Base-by-base conservation (phyloP, 2,888 invertebrate species). In the Cerceris ruficornis region DNA sequence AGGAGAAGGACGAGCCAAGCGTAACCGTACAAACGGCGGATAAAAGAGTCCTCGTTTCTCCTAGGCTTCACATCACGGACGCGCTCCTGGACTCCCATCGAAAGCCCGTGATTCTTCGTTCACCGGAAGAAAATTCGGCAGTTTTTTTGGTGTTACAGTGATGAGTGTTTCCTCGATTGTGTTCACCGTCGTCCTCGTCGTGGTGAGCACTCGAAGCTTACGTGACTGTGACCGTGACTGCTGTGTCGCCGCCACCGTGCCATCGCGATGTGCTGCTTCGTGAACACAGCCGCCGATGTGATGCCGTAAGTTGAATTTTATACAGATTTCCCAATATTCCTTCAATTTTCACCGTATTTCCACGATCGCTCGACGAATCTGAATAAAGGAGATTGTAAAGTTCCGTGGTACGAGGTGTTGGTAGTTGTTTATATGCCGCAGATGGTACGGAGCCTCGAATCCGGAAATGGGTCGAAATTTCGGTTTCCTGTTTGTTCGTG, bases 201-300 rank as follows among this genome's bases (percentile, higher is more conserved):
- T 69, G 67, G 78, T 52, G 55, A 52, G 54, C 60, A 52, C 14
- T 67, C 77, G 68, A 54, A 57, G 80, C 75, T 69, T 77, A 73
- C 83, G 78, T 77, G 85, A 80, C 85, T 86, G 86, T 84, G 83
- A 86, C 81, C 81, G 86, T 86, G 81, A 81, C 77, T 83, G 79
- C 74, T 57, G 74, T 68, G 61, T 28, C 28, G 28, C 28, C 28
- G 28, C 28, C 28, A 28, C 67, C 64, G 73, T 52, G 67, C 75
- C 55, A 58, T 70, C 74, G 79, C 55, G 62, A 75, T 76, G 75
- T 69, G 57, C 28, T 28, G 28, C 65, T 49, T 71, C 68, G 73
- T 9, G 52, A 58, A 67, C 68, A 69, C 43, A 62, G 15, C 70
- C 68, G 49, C 59, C 62, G 52, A 68, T 71, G 71, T 77, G 82